Percentiles rank a stretch among this genome's conserved stretches.
phyloP scores from a whole-genome alignment of 2,888 invertebrate species.

The Sthenelais limicola region DNA sequence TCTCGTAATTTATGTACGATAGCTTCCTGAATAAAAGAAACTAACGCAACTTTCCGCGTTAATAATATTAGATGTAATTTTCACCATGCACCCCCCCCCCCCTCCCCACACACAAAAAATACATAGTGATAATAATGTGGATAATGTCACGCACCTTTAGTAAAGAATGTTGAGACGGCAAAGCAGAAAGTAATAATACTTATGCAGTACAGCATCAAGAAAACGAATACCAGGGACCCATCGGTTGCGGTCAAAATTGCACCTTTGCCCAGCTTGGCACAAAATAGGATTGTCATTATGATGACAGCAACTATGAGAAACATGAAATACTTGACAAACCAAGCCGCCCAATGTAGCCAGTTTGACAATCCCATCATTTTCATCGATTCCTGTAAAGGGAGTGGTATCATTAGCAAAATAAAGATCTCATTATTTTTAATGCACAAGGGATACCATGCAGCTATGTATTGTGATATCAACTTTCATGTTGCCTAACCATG shows the following conservation, averaged over 20 bases:
- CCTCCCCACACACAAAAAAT: no score
- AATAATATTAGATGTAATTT: no score
- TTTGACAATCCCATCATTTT: slow-evolving; percentile 89
- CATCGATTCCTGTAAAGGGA: slow-evolving; percentile 82
- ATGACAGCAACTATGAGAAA: slow-evolving; percentile 78
- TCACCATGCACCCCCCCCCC: no score
- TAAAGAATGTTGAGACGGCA: slow-evolving; percentile 84
- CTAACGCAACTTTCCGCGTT: no score
- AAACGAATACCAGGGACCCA: slow-evolving; percentile 79
- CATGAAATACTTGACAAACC: slow-evolving; percentile 84
- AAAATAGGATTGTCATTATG: slow-evolving; percentile 68
- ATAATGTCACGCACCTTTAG: slow-evolving; percentile 81
- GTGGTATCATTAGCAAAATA: background rate
- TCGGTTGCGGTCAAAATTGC: slow-evolving; percentile 80
- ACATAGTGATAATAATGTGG: no score
- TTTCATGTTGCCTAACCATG: no score
- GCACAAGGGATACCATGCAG: no score
- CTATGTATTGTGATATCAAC: no score
- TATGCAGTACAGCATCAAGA: slow-evolving; percentile 80
- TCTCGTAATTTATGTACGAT: no score
- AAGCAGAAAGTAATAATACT: slow-evolving; percentile 83
- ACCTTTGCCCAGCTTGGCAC: slow-evolving; percentile 54
- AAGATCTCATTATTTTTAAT: no score
- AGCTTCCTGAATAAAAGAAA: no score
- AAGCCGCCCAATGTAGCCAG: slow-evolving; percentile 87